phyloP scores from a whole-genome alignment of 2,113 vertebrate genomes.

The Oophaga pumilio region DNA sequence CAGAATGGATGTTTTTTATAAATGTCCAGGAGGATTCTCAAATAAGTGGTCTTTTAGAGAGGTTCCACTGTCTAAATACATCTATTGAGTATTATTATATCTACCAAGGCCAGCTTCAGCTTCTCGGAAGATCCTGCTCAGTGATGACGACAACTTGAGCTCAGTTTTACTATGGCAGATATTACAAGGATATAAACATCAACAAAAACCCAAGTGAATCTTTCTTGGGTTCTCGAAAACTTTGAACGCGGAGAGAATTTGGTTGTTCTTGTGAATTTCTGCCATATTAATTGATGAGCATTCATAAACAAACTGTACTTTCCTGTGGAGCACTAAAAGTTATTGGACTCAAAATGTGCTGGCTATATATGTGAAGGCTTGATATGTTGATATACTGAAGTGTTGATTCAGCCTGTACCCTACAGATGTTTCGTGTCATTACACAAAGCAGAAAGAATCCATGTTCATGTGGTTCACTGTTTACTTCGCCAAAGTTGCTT shows the following conservation, averaged over 20 bases:
- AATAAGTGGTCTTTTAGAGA: neutral
- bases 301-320: neutral
- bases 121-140: neutral
- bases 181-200: neutral
- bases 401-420: neutral
- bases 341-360: neutral
- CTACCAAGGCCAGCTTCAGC: neutral
- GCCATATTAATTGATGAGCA: neutral
- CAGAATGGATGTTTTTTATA: no score
- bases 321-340: neutral
- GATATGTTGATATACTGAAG: slow-evolving; percentile 11
- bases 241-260: neutral
- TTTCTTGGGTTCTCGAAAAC: no score
- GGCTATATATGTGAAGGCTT: neutral
- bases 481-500: slow-evolving; percentile 5
- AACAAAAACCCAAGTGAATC: neutral
- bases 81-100: neutral
- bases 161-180: neutral
- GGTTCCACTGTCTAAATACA: neutral
- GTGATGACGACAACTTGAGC: neutral
- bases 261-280: neutral
- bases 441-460: neutral
- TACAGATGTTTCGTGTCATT: slow-evolving; percentile 19
- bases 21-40: neutral
- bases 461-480: slow-evolving; percentile 20